Conservation (phyloP, 2,113 vertebrate genomes). For the Dendropsophus ebraccatus region DNA sequence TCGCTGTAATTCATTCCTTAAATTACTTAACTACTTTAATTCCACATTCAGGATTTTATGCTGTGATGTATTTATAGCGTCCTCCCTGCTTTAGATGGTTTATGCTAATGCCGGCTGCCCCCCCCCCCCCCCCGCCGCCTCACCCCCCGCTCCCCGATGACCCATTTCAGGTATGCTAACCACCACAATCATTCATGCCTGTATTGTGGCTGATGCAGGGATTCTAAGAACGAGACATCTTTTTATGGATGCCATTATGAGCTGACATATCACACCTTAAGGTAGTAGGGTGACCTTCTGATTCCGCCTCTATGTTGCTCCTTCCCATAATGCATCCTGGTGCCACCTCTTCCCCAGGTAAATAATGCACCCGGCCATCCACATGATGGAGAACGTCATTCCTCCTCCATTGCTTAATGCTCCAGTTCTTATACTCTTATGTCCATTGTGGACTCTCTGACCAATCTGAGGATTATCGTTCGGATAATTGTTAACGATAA, state of each 20-base stretch:
- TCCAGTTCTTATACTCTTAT: no score
- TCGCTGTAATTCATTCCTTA: neutral
- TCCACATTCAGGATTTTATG: neutral
- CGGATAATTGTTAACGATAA: no score
- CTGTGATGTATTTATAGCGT: neutral
- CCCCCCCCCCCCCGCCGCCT: neutral
- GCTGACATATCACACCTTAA: neutral
- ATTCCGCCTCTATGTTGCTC: neutral
- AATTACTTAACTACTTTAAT: conserved; percentile 23
- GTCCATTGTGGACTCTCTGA: no score
- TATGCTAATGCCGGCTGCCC: neutral
- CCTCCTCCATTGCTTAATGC: no score
- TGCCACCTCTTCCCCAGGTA: no score
- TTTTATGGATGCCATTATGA: neutral
- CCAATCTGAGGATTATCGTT: no score
- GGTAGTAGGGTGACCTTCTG: neutral
- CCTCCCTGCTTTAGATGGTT: neutral
- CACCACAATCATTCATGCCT: neutral
- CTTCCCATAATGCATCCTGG: neutral
- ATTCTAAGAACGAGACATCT: neutral
- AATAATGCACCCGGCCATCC: no score
- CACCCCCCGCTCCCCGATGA: neutral
- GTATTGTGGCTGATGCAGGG: neutral
- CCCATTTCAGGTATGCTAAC: neutral
- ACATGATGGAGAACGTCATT: no score